These are phyloP conservation scores for Anguilla megastoma DNA, from an alignment of 2,797 vertebrate genomes.

Conservation along the genomic window DNA sequence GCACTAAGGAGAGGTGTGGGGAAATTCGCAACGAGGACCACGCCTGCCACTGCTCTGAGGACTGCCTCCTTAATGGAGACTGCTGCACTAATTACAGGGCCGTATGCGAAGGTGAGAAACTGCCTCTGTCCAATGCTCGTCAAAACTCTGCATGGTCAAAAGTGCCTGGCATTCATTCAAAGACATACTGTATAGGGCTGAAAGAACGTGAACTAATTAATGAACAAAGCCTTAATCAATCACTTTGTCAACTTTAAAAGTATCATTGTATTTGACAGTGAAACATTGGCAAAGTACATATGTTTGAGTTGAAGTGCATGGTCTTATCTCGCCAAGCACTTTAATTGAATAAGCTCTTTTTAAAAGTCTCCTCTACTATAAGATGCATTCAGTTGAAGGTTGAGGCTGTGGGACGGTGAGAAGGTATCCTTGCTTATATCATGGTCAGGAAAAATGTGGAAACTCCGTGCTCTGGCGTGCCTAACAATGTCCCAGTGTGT, in stretches of 20 bases:
- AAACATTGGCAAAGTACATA: not conserved
- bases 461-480: not conserved
- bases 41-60: constrained; percentile 93
- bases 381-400: not conserved
- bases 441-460: not conserved
- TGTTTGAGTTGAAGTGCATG: not conserved
- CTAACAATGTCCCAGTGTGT: not conserved
- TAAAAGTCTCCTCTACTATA: not conserved
- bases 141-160: not conserved
- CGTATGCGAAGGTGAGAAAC: constrained; percentile 81
- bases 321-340: not conserved
- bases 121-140: no score
- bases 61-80: constrained; percentile 87
- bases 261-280: not conserved
- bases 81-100: constrained; percentile 95
- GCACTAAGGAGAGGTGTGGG: constrained; percentile 84
- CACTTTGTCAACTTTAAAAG: not conserved
- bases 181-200: no score
- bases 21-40: constrained; percentile 83
- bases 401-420: not conserved
- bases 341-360: not conserved
- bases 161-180: no score
- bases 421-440: not conserved
- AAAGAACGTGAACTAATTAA: no score
- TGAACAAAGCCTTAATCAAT: no score